Percentiles rank a stretch among this genome's conserved stretches.
Evolutionary conservation across 2,797 vertebrate genomes (phyloP).

Genomic region (Anableps anableps): DNA sequence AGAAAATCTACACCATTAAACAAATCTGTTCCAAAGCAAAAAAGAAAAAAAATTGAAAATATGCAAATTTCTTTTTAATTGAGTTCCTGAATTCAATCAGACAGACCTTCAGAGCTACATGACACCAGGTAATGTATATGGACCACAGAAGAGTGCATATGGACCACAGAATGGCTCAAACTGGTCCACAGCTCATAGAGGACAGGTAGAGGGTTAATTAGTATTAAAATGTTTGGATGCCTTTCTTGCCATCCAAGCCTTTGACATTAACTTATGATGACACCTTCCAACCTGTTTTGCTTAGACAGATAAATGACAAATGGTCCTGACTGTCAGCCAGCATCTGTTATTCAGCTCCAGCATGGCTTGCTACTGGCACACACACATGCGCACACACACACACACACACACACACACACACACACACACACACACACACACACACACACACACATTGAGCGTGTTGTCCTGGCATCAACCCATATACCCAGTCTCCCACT

Average conservation of each 20-base stretch:
- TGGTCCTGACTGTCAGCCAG: slow-evolving; percentile 74
- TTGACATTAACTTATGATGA: slow-evolving; percentile 78
- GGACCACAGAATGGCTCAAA: slow-evolving; percentile 17
- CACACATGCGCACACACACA: slow-evolving; percentile 29
- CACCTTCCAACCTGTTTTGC: slow-evolving; percentile 67
- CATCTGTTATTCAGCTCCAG: slow-evolving; percentile 80
- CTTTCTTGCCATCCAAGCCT: slow-evolving; percentile 38
- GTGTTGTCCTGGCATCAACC: slow-evolving; percentile 50
- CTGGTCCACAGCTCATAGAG: slow-evolving; percentile 22
- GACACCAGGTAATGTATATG: slow-evolving; percentile 38
- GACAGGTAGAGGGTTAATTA: slow-evolving; percentile 52
- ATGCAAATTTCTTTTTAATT: slow-evolving; percentile 7
- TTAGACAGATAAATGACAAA: slow-evolving; percentile 80
- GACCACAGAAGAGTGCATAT: slow-evolving; percentile 22
- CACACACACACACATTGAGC: neutral
- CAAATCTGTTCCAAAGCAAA: neutral
- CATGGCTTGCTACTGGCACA: slow-evolving; percentile 56
- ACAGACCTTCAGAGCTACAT: slow-evolving; percentile 15
- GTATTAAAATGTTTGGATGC: slow-evolving; percentile 70
- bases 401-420: neutral
- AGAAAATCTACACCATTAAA: slow-evolving; percentile 15
- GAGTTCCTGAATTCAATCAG: slow-evolving; percentile 14
- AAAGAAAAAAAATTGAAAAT: no score
- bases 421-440: neutral
- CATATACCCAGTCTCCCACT: slow-evolving; percentile 48